Percentiles rank a stretch among this genome's conserved stretches.
phyloP scores from a whole-genome alignment of 2,888 invertebrate genomes.

The Synergus umbraculus region DNA sequence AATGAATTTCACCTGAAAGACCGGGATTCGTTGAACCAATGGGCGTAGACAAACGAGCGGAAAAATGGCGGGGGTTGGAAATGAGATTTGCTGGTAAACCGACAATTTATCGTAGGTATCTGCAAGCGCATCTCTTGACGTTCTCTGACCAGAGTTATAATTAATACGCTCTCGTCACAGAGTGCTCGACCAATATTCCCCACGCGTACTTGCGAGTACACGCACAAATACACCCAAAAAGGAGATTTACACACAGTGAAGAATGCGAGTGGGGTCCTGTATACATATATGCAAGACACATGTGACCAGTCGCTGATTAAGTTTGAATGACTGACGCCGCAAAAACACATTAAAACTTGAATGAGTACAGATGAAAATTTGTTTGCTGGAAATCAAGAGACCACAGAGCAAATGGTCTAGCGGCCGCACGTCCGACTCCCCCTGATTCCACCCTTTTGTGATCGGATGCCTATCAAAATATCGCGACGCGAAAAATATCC shows the following conservation, averaged over 20 bases:
- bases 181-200: constrained; percentile 71
- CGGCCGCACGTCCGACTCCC: constrained; percentile 63
- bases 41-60: constrained; percentile 68
- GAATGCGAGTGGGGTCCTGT: constrained; percentile 51
- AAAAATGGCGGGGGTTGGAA: constrained; percentile 73
- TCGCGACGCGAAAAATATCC: constrained; percentile 69
- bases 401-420: constrained; percentile 76
- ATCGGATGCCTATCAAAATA: constrained; percentile 70
- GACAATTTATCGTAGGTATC: constrained; percentile 77
- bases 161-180: constrained; percentile 76
- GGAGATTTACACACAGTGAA: constrained; percentile 46
- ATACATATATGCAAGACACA: constrained; percentile 51
- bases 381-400: constrained; percentile 75
- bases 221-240: constrained; percentile 50
- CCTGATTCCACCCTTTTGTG: constrained; percentile 50
- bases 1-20: constrained; percentile 15
- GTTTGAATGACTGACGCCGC: constrained; percentile 77
- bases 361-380: constrained; percentile 77
- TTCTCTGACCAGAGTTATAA: constrained; percentile 76
- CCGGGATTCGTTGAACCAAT: constrained; percentile 44
- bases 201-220: constrained; percentile 53
- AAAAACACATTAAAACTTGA: constrained; percentile 77
- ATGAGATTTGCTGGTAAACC: constrained; percentile 78
- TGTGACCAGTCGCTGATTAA: constrained; percentile 75
- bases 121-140: constrained; percentile 75